Evolutionary conservation across 2,113 vertebrate genomes (phyloP), one percentile per base, ranked within the genome.

Genomic region (Tragelaphus buxtoni): DNA sequence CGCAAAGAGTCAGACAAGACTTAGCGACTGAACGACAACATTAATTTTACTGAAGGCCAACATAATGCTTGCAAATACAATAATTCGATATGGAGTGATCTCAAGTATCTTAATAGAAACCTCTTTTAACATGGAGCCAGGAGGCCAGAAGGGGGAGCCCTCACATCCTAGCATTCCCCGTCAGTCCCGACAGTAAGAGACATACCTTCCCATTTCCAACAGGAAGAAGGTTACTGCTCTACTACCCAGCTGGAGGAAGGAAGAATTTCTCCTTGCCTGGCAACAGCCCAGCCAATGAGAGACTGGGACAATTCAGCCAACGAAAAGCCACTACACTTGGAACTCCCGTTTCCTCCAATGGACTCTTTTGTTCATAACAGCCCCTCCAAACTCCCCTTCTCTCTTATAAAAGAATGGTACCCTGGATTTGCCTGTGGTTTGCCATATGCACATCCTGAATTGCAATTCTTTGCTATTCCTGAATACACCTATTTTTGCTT

Each of bases 31-130:
- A 74, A 26, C 22, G 26, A 39, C 20, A 39, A 14, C 69, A 74
- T 2, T 20, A 18, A 13, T 2, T 17, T 28, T 9, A 28, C 28
- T 8, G 18, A 79, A 51, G 49, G 82, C 83, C 88, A 28, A 47
- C 7, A 16, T 3, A 11, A 1, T 9, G 47, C 53, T 13, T 5
- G 83, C 47, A 9, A 7, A 5, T 0, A 16, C 63, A 49, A 0
- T 7, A 1, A 4, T 10, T 26, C 53, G 2, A 22, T 0, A 16
- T 0, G 11, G 35, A 61, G 42, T 1, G 60, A 16, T 3, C 81
- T 35, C 60, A 0, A n/a, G n/a, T 6, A n/a, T 53, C 65, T 51
- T 12, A 7, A 3, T n/a, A 81, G 79, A 81, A 81, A 16, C 51
- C 7, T 26, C n/a, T 24, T 55, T 55, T 55, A 39, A 55, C n/a